Conservation (phyloP, 2,113 vertebrate genomes). For the Cervus canadensis region DNA sequence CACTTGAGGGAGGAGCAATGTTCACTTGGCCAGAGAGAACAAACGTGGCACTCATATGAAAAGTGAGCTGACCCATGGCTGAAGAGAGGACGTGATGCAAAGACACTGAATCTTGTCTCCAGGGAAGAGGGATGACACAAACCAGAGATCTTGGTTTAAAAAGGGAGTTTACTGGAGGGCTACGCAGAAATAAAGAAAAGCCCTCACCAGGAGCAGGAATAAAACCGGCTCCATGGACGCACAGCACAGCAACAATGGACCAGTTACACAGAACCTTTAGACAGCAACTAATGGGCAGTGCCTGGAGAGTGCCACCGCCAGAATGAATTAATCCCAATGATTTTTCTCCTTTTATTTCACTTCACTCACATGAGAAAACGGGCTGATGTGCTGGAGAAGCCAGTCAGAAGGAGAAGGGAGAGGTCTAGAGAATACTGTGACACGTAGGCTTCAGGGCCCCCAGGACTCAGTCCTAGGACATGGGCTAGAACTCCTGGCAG, state of each 20-base stretch:
- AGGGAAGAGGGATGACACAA: background rate
- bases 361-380: background rate
- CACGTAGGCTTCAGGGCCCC: background rate
- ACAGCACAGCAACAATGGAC: background rate
- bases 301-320: background rate
- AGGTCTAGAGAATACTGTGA: background rate
- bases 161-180: background rate
- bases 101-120: background rate
- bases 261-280: background rate
- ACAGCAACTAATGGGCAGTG: background rate
- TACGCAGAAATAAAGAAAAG: background rate
- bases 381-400: background rate
- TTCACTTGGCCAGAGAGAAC: background rate
- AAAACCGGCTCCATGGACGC: background rate
- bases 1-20: background rate
- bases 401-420: background rate
- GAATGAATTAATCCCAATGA: too few relatives aligned
- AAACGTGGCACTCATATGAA: background rate
- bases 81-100: background rate
- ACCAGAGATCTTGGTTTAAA: background rate
- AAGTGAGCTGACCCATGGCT: background rate
- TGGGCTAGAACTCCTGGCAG: background rate
- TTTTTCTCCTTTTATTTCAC: background rate
- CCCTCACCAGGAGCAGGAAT: background rate
- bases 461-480: background rate